Conservation (phyloP, 2,888 invertebrate genomes). For the Tryphoninae sp. region DNA sequence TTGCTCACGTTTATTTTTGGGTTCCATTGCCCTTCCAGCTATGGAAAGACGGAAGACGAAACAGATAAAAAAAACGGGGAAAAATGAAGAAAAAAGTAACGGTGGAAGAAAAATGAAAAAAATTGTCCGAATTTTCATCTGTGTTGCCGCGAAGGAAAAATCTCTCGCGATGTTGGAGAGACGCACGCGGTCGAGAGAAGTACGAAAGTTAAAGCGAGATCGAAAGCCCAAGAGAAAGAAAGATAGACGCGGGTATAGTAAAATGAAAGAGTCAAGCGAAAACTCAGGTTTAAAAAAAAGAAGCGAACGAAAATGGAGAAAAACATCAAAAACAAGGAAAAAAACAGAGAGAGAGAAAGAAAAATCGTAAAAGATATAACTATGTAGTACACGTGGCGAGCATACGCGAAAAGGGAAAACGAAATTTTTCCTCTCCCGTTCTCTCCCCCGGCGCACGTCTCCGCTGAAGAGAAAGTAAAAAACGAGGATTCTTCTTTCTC, state of each 20-base stretch:
- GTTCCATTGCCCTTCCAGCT: too few species aligned
- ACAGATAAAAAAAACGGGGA: too few species aligned
- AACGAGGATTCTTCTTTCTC: constrained; percentile 24
- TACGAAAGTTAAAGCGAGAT: constrained; percentile 1
- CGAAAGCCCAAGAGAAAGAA: neutral
- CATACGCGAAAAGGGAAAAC: constrained; percentile 39
- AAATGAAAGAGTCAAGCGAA: constrained; percentile 25
- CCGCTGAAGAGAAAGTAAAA: constrained; percentile 7
- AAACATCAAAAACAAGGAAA: neutral
- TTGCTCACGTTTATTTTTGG: constrained; percentile 13
- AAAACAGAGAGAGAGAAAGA: neutral
- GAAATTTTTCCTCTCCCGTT: constrained; percentile 9
- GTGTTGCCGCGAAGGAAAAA: constrained; percentile 27
- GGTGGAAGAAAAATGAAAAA: neutral
- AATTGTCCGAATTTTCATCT: constrained; percentile 28
- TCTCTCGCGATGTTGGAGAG: constrained; percentile 1
- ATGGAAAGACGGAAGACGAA: too few species aligned
- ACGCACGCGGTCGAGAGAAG: neutral
- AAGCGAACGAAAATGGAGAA: neutral
- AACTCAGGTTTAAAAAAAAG: neutral
- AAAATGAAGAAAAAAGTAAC: neutral
- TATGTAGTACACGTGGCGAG: constrained; percentile 20
- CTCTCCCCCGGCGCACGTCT: constrained; percentile 8
- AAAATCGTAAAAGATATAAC: constrained; percentile 3
- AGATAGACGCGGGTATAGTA: neutral